phyloP scores from a whole-genome alignment of 2,797 vertebrate species.

The Salmo trutta region DNA sequence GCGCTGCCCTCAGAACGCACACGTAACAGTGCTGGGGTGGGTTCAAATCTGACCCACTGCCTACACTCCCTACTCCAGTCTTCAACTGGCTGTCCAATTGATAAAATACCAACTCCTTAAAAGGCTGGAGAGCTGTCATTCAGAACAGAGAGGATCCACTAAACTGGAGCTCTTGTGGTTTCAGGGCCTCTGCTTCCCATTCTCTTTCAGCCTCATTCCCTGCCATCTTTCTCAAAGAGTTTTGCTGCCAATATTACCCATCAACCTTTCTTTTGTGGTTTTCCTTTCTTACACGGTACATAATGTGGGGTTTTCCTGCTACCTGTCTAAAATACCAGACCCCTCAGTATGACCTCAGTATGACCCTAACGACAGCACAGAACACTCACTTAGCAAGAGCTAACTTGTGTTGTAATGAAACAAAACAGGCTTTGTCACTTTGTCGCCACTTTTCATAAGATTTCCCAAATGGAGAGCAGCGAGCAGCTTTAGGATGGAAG shows the following conservation, averaged over 20 bases:
- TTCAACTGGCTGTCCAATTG: too few relatives aligned
- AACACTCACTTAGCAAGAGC: not conserved
- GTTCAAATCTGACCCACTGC: too few relatives aligned
- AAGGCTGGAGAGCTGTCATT: too few relatives aligned
- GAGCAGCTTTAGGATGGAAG: not conserved
- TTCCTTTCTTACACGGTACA: not conserved
- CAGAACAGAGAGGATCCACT: conserved; percentile 1
- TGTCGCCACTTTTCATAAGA: not conserved
- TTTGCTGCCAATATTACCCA: not conserved
- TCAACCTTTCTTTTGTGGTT: not conserved
- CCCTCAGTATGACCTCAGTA: not conserved
- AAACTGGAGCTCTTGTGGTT: not conserved
- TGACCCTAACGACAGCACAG: not conserved
- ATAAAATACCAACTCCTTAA: too few relatives aligned
- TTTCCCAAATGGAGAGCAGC: not conserved
- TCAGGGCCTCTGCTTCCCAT: not conserved
- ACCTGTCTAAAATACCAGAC: not conserved
- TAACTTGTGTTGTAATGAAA: not conserved
- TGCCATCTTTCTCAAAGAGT: not conserved
- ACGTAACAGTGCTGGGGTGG: too few relatives aligned
- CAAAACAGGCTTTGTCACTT: not conserved
- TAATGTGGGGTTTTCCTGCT: not conserved
- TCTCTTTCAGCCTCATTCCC: not conserved
- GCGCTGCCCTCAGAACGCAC: too few relatives aligned
- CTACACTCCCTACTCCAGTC: too few relatives aligned